Percentiles rank a stretch among this genome's conserved stretches.
These are phyloP conservation scores for Poecile atricapillus DNA, from an alignment of 2,113 vertebrate genomes.

Conservation along the genomic window DNA sequence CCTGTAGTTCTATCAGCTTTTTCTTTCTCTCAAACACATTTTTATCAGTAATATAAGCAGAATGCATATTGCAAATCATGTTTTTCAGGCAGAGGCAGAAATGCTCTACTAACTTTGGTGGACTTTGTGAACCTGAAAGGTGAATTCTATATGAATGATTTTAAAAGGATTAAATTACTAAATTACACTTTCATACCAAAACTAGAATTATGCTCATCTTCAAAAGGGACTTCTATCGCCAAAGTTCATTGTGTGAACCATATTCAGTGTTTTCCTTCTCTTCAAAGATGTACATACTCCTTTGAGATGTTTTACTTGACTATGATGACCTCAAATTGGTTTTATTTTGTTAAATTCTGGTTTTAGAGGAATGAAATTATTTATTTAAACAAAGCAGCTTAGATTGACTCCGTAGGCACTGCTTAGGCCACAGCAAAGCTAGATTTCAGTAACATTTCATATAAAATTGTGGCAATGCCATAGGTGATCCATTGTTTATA, in stretches of 20 bases:
- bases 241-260: neutral
- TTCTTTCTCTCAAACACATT: neutral
- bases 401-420: neutral
- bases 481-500: neutral
- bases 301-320: neutral
- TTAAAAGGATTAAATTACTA: neutral
- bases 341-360: neutral
- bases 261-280: neutral
- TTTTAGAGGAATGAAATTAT: neutral
- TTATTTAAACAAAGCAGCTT: neutral
- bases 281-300: neutral
- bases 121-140: neutral
- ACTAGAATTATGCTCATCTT: neutral
- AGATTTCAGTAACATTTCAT: neutral
- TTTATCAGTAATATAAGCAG: neutral
- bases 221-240: neutral
- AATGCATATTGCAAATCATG: neutral
- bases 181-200: neutral
- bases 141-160: neutral
- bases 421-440: neutral
- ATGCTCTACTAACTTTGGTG: neutral
- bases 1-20: neutral
- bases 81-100: neutral
- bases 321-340: neutral
- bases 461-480: neutral